Percentiles rank a stretch among this genome's conserved stretches.
Evolutionary conservation across 1,140 invertebrate genomes (phyloP).

Genomic region (Archivesica marissinica): DNA sequence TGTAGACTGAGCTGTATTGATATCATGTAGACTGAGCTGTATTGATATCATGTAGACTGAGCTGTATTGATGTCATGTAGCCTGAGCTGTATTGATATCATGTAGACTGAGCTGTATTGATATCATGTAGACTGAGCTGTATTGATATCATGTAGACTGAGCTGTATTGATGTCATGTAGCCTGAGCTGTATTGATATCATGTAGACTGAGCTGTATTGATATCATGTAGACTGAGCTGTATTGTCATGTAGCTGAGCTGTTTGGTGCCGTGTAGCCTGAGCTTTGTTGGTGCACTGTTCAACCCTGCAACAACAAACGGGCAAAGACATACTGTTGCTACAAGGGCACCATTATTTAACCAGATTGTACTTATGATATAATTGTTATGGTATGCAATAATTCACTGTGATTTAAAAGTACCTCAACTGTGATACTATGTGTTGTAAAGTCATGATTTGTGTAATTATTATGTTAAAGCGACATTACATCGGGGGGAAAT

Average conservation of each 20-base stretch:
- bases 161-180: too few relatives aligned
- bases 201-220: too few relatives aligned
- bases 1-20: too few relatives aligned
- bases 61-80: too few relatives aligned
- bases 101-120: too few relatives aligned
- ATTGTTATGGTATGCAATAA: neutral
- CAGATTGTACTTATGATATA: neutral
- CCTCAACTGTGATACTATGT: slow-evolving; percentile 21
- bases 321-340: neutral
- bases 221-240: neutral
- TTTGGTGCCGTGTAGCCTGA: neutral
- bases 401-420: slow-evolving; percentile 5
- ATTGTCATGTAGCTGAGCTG: neutral
- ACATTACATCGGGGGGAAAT: neutral
- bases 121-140: too few relatives aligned
- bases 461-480: neutral
- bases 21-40: too few relatives aligned
- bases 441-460: neutral
- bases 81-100: too few relatives aligned
- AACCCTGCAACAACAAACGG: neutral
- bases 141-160: too few relatives aligned
- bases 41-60: too few relatives aligned
- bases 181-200: too few relatives aligned
- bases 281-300: neutral
- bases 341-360: neutral